These are phyloP conservation scores for Priocnemis perturbator DNA, from an alignment of 2,888 invertebrate genomes.

Conservation along the genomic window DNA sequence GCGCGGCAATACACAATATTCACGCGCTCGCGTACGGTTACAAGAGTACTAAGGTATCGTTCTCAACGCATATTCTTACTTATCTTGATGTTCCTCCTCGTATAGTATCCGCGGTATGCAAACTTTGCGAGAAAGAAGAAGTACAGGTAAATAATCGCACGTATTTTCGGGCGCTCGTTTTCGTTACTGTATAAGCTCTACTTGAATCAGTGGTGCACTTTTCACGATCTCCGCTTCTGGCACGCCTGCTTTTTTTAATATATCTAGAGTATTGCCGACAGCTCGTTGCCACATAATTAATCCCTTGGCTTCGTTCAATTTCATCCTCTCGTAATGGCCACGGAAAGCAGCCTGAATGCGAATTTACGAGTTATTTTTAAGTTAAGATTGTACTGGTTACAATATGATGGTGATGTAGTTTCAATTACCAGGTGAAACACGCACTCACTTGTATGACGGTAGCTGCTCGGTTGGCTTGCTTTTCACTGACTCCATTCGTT, in stretches of 20 bases:
- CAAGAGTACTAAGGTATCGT: not conserved
- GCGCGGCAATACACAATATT: too few relatives aligned
- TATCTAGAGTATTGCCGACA: conserved; percentile 61
- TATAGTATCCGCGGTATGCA: conserved; percentile 63
- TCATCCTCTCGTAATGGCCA: conserved; percentile 64
- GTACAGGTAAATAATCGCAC: conserved; percentile 9
- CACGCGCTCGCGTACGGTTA: too few relatives aligned
- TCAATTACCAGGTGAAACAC: not conserved
- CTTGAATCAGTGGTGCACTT: conserved; percentile 62
- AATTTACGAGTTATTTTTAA: not conserved
- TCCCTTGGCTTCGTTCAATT: conserved; percentile 57
- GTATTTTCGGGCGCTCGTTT: not conserved
- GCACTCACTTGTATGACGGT: conserved; percentile 65
- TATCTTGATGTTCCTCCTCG: conserved; percentile 53
- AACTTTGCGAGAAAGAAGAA: conserved; percentile 41
- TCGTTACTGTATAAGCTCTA: conserved; percentile 30
- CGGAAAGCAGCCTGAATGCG: conserved; percentile 62
- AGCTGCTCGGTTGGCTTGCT: conserved; percentile 60
- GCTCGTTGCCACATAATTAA: conserved; percentile 68
- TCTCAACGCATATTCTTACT: conserved; percentile 35
- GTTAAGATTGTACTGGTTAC: not conserved
- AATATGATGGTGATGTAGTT: too few relatives aligned
- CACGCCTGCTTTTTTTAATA: conserved; percentile 62
- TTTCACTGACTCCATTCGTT: conserved; percentile 51
- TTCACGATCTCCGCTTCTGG: conserved; percentile 57